Conservation (phyloP, 2,888 invertebrate genomes). For the Diachrysia chrysitis region DNA sequence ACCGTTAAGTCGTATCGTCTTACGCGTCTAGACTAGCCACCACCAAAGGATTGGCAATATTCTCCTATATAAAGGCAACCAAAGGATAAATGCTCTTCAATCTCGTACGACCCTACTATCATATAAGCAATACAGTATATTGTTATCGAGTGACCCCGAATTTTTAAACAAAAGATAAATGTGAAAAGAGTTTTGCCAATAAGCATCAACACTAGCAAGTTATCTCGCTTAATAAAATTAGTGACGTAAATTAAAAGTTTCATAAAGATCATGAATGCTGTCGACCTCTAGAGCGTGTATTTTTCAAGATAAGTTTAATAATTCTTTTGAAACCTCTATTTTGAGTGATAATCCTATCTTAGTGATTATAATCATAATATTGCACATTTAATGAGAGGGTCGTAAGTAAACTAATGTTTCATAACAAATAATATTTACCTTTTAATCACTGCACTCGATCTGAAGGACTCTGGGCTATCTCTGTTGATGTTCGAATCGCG, state of each 20-base stretch:
- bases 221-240: constrained; percentile 54
- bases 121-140: constrained; percentile 11
- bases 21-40: constrained; percentile 65
- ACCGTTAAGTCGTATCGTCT: constrained; percentile 67
- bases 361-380: neutral
- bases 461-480: constrained; percentile 78
- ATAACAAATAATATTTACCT: constrained; percentile 84
- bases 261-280: constrained; percentile 61
- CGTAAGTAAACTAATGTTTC: constrained; percentile 17
- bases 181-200: constrained; percentile 60
- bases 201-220: constrained; percentile 47
- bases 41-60: constrained; percentile 59
- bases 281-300: constrained; percentile 40
- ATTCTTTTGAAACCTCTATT: neutral
- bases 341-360: neutral
- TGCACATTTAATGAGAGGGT: neutral
- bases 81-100: constrained; percentile 11
- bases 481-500: constrained; percentile 84
- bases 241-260: constrained; percentile 73
- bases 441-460: constrained; percentile 77
- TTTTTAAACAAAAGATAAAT: constrained; percentile 58
- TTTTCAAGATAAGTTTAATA: neutral
- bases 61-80: constrained; percentile 57
- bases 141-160: constrained; percentile 54
- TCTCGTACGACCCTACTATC: constrained; percentile 19